Evolutionary conservation across 2,797 vertebrate genomes (phyloP).

Genomic region (Tenualosa thibaudeaui): DNA sequence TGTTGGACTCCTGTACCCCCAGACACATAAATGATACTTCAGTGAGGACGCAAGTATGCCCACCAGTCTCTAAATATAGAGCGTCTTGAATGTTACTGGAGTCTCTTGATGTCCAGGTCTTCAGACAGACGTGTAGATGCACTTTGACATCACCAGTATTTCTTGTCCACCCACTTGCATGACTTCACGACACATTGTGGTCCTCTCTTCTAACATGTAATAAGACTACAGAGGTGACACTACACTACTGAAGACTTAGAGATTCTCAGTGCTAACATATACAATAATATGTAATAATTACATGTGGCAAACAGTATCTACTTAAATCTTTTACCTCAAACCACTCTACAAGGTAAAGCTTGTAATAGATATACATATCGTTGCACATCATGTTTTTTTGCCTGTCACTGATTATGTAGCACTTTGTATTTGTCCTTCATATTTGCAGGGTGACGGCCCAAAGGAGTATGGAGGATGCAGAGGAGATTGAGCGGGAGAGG

Average conservation of each 20-base stretch:
- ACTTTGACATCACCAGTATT: conserved; percentile 20
- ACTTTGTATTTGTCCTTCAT: not conserved
- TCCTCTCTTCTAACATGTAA: not conserved
- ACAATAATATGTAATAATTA: not conserved
- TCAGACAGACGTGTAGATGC: conserved; percentile 18
- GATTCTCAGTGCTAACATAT: not conserved
- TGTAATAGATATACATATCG: not conserved
- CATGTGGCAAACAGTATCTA: not conserved
- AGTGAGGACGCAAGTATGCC: conserved; percentile 5
- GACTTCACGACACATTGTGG: not conserved
- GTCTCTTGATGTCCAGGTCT: not conserved
- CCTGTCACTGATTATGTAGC: not conserved
- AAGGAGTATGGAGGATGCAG: conserved; percentile 84
- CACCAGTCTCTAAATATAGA: conserved; percentile 1
- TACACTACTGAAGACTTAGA: not conserved
- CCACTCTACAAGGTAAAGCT: not conserved
- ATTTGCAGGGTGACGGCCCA: conserved; percentile 79
- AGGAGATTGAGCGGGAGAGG: conserved; percentile 79
- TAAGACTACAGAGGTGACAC: not conserved
- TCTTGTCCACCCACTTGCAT: not conserved
- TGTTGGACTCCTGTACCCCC: conserved; percentile 17
- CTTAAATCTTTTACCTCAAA: too few species aligned
- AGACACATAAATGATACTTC: conserved; percentile 21
- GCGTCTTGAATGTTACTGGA: not conserved
- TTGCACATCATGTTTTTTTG: not conserved